These are phyloP conservation scores for Pseudococcus viburni DNA, from an alignment of 2,888 invertebrate species.

Conservation along the genomic window DNA sequence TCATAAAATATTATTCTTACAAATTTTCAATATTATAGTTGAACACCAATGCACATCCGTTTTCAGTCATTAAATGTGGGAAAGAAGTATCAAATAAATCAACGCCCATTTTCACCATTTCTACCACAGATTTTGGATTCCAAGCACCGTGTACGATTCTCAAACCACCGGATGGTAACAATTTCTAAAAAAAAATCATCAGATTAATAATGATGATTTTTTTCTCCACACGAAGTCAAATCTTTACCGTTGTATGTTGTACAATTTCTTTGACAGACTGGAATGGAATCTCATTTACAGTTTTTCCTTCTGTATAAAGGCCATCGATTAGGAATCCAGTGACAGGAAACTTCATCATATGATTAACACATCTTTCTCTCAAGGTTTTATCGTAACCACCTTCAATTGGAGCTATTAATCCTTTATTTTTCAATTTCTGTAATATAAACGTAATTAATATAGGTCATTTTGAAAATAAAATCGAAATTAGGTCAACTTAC, in stretches of 20 bases:
- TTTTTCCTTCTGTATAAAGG: constrained; percentile 81
- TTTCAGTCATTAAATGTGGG: constrained; percentile 80
- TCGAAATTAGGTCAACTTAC: neutral
- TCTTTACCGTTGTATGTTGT: constrained; percentile 77
- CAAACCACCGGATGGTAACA: constrained; percentile 79
- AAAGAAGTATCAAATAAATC: constrained; percentile 93
- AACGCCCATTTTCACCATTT: constrained; percentile 83
- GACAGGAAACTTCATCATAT: constrained; percentile 75
- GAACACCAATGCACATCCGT: constrained; percentile 80
- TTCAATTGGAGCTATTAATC: constrained; percentile 79
- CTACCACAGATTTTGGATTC: constrained; percentile 81
- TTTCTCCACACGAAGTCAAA: neutral
- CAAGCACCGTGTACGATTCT: constrained; percentile 85
- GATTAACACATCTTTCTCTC: constrained; percentile 78
- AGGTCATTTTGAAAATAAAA: neutral
- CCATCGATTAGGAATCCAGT: constrained; percentile 87
- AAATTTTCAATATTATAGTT: constrained; percentile 72
- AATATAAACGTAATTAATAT: constrained; percentile 27
- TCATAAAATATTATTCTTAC: constrained; percentile 61
- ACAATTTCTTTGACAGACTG: constrained; percentile 77
- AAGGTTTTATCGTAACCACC: constrained; percentile 82
- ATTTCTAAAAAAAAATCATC: constrained; percentile 73
- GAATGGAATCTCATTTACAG: constrained; percentile 74
- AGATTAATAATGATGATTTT: constrained; percentile 12
- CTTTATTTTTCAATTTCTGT: constrained; percentile 73